phyloP scores from a whole-genome alignment of 2,113 vertebrate species.

The Eidolon helvum region DNA sequence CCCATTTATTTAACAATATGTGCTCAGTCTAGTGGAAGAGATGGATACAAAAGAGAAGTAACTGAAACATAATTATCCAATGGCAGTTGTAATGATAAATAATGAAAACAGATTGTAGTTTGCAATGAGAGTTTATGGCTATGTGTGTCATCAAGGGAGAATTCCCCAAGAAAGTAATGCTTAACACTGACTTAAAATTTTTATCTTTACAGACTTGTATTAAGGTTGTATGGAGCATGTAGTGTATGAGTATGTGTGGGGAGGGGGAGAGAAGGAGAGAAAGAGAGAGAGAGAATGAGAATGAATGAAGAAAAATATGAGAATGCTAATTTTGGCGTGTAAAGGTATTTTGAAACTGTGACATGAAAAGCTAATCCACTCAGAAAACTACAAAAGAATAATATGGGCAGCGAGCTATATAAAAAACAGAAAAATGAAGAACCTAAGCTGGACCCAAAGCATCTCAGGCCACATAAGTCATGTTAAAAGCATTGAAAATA shows the following conservation, averaged over 20 bases:
- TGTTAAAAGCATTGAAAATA: background rate
- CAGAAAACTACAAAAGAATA: background rate
- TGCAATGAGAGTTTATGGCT: background rate
- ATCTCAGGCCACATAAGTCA: background rate
- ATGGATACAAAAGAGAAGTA: constrained; percentile 34
- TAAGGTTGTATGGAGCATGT: background rate
- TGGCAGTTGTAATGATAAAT: constrained; percentile 5
- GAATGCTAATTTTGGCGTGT: background rate
- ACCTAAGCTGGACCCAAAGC: background rate
- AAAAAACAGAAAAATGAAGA: background rate
- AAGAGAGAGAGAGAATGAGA: background rate
- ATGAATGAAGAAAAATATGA: background rate
- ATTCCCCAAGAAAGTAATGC: background rate
- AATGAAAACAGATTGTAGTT: background rate
- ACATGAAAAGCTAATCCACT: background rate
- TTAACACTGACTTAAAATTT: background rate
- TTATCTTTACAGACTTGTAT: background rate
- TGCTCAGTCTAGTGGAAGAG: background rate
- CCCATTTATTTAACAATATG: constrained; percentile 43
- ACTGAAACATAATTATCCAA: constrained; percentile 37
- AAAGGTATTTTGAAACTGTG: background rate
- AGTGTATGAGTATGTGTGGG: background rate
- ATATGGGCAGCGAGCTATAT: background rate
- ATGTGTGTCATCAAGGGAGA: background rate
- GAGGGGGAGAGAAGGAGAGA: too few relatives aligned